Evolutionary conservation across 1,140 invertebrate genomes (phyloP), one percentile per base, ranked within the genome.

Genomic region (Hylyphantes graminicola): DNA sequence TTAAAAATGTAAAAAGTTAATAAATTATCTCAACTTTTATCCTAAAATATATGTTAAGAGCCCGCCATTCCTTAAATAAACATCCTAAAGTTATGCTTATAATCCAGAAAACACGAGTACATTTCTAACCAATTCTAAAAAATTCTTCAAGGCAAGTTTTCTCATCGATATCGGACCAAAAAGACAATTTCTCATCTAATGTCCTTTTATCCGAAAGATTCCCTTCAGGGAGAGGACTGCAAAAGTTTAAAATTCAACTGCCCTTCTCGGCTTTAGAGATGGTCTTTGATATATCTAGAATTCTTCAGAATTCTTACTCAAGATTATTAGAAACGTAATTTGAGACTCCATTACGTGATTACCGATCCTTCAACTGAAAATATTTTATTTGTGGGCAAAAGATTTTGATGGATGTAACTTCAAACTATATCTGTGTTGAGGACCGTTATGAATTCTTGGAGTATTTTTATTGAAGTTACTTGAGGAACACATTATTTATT

Each of bases 341-440:
- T 74, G 72, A 74, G 54, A 35, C 53, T 74, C 72, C 53, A 74
- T 74, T 74, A 74, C 53, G 54, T 57, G 72, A 74, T 74, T 74
- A 74, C 21, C 13, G 54, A 74, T 57, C 53, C 35, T 74, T 74
- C 72, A 70, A 17, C 72, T 57, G 13, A n/a, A 74, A 5, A 57
- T 57, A 74, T 74, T 74, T 57, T 74, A 35, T 35, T 35, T 35
- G 35, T 35, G 35, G 35, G 35, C 35, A 35, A 35, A 35, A 35
- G 35, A 35, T 2, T 35, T 35, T 35, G 35, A 35, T 13, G 17
- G 35, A 12, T 73, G 2, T 57, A 21, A 4, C 53, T 8, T 15
- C 13, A 17, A 59, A 19, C 72, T 9, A 57, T 57, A 13, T 19
- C 17, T 0, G 35, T 35, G 35, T 35, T 35, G 35, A 35, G 35